phyloP scores from a whole-genome alignment of 2,797 vertebrate genomes.

The Lemur catta region DNA sequence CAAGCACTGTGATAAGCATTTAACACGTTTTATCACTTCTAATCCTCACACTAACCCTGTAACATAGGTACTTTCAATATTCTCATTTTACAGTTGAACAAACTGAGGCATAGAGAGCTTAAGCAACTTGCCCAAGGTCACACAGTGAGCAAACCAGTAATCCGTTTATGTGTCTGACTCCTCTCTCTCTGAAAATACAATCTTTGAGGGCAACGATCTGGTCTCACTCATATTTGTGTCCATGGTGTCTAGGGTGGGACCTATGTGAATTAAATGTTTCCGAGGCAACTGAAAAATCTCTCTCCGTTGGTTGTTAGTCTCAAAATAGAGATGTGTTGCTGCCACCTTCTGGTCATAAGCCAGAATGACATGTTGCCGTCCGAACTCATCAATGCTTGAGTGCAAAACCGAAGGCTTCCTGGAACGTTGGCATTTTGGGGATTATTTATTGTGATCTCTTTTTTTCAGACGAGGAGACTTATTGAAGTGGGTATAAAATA shows the following conservation, averaged over 20 bases:
- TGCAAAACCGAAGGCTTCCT: background rate
- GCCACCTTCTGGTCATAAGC: slow-evolving; percentile 60
- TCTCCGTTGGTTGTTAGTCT: background rate
- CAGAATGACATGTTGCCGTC: slow-evolving; percentile 15
- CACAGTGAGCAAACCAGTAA: background rate
- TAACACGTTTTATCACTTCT: background rate
- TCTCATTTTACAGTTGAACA: slow-evolving; percentile 40
- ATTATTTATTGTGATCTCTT: background rate
- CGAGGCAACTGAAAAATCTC: background rate
- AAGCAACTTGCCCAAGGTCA: background rate
- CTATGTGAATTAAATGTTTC: background rate
- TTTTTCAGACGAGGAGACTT: background rate
- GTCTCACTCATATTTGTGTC: background rate
- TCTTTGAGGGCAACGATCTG: background rate
- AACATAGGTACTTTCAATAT: background rate
- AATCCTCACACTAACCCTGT: background rate
- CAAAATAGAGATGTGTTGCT: slow-evolving; percentile 59
- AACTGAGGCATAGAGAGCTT: background rate
- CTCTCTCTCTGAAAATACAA: background rate
- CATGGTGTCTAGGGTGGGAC: background rate
- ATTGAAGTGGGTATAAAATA: background rate
- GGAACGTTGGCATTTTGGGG: background rate
- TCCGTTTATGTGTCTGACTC: background rate
- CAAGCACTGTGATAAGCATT: background rate
- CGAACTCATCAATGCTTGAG: background rate